A percentile compares a stretch with the other conserved stretches of the same genome.
Conservation (phyloP, 2,113 vertebrate species). For the Aplodontia rufa region DNA sequence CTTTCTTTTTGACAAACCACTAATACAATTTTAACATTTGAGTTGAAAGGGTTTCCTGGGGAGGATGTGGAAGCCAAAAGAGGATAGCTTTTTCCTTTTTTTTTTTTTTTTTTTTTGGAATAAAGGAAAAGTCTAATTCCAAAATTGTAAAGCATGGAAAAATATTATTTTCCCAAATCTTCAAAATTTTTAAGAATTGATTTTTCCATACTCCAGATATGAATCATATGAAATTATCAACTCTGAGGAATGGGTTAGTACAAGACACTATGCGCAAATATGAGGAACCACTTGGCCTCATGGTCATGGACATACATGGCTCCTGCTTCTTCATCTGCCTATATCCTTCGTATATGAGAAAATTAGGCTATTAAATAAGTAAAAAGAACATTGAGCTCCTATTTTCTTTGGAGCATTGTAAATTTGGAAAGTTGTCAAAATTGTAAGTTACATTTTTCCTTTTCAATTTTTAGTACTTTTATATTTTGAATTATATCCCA, state of each 20-base stretch:
- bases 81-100: not conserved
- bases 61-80: not conserved
- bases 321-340: not conserved
- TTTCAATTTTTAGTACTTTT: conserved; percentile 4
- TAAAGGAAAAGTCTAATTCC: not conserved
- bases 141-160: not conserved
- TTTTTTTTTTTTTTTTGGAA: not conserved
- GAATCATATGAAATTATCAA: not conserved
- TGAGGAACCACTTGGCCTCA: not conserved
- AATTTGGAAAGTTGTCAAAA: not conserved
- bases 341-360: not conserved
- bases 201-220: not conserved
- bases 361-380: not conserved
- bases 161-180: not conserved
- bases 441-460: not conserved
- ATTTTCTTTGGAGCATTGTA: not conserved
- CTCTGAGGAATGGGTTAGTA: not conserved
- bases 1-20: not conserved
- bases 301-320: not conserved
- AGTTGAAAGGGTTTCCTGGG: not conserved
- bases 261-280: not conserved
- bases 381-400: not conserved
- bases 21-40: conserved; percentile 3
- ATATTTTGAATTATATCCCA: not conserved
- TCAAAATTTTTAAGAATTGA: not conserved